A percentile compares a stretch with the other conserved stretches of the same genome.
These are phyloP conservation scores for Antheraea pernyi DNA, from an alignment of 1,140 invertebrate genomes.

Conservation along the genomic window DNA sequence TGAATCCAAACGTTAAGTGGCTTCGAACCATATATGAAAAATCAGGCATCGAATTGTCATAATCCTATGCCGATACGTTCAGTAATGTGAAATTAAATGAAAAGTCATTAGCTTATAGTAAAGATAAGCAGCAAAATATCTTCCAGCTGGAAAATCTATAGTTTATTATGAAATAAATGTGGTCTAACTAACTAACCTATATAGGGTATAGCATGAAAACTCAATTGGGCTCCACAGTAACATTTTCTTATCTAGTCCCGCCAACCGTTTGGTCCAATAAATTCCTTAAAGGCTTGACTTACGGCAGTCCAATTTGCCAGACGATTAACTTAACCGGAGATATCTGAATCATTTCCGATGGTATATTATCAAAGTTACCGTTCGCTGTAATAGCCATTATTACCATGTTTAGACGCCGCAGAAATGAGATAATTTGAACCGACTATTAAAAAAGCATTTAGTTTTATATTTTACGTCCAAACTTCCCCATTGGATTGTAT, in stretches of 20 bases:
- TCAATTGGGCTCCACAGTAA: background rate
- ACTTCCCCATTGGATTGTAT: background rate
- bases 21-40: no score
- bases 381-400: background rate
- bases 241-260: slow-evolving; percentile 5
- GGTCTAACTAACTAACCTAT: background rate
- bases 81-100: no score
- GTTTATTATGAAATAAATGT: background rate
- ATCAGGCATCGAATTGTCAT: no score
- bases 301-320: slow-evolving; percentile 6
- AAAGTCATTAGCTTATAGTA: no score
- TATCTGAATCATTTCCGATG: slow-evolving; percentile 9
- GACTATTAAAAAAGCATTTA: background rate
- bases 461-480: background rate
- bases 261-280: slow-evolving; percentile 5
- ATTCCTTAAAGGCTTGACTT: slow-evolving; percentile 10
- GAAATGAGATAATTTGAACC: background rate
- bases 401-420: background rate
- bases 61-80: no score
- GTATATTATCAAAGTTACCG: background rate
- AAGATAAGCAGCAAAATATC: no score
- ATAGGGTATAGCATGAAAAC: background rate
- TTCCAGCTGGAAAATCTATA: no score
- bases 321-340: slow-evolving; percentile 2
- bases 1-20: no score